Evolutionary conservation across 2,888 invertebrate species (phyloP).

Genomic region (Priocnemis perturbator): DNA sequence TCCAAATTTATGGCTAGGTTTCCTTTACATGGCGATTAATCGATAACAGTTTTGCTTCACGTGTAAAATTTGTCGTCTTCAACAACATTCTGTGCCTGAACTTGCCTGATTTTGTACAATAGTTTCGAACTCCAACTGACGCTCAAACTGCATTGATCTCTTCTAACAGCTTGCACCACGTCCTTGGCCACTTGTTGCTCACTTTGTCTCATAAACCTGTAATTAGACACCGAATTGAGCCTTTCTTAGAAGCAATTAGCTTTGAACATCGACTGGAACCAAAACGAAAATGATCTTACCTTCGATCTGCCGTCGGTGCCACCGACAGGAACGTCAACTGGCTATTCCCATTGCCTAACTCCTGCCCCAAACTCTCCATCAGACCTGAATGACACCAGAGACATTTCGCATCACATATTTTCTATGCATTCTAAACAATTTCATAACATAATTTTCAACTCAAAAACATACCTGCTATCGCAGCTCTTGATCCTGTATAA

Average conservation of each 20-base stretch:
- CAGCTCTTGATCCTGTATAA: constrained; percentile 66
- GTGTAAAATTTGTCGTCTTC: too few species aligned
- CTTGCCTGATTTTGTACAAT: constrained; percentile 46
- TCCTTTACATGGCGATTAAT: too few species aligned
- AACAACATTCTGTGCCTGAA: too few species aligned
- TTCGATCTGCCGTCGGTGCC: constrained; percentile 60
- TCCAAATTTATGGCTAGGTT: too few species aligned
- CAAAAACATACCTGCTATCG: constrained; percentile 61
- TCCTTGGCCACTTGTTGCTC: constrained; percentile 64
- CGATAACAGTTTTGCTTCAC: too few species aligned
- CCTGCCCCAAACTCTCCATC: constrained; percentile 65
- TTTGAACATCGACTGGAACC: neutral
- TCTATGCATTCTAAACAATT: too few species aligned
- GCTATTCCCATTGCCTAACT: constrained; percentile 55
- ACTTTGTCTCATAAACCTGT: constrained; percentile 53
- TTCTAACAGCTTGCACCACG: constrained; percentile 65
- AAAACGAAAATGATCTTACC: constrained; percentile 46
- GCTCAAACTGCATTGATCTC: constrained; percentile 58
- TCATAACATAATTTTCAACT: too few species aligned
- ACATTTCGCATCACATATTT: neutral
- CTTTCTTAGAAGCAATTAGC: neutral
- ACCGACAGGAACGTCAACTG: constrained; percentile 66
- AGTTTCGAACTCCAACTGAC: constrained; percentile 58
- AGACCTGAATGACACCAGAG: constrained; percentile 54
- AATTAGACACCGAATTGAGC: neutral